Evolutionary conservation across 2,113 vertebrate genomes (phyloP), one percentile per base, ranked within the genome.

Genomic region (Sceloporus undulatus): DNA sequence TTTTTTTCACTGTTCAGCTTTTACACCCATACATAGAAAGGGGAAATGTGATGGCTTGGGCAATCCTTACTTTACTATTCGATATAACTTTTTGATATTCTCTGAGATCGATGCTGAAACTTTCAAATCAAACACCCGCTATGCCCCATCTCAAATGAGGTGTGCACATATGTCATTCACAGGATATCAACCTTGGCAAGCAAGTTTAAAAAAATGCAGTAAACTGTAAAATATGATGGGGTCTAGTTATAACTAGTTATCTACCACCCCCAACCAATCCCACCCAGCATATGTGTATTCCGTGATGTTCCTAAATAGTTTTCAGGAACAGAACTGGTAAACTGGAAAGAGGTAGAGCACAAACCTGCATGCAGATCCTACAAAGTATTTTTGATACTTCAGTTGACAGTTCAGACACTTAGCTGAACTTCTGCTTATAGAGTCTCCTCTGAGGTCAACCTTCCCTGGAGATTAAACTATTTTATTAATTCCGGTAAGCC

Each of bases 401-500:
- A 11, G 79, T 91, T 65, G 87, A 86, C 76, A 29, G 81, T 70
- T 18, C 74, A 29, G 0, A 75, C 27, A 90, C 4, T 13, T 10
- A 42, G 81, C 0, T 27, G 38, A 62, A 76, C 59, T 23, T 66
- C 34, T 66, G 9, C 3, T 18, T 71, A 85, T 89, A 62, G 34
- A 70, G 42, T 42, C 0, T 4, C 14, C 3, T 1, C 0, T 0
- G 9, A 13, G 84, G 56, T 77, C 87, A 79, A 79, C 38, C 0
- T 59, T 40, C 59, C 54, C 8, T 90, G 76, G 65, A 75, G 91
- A 84, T 52, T 29, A 42, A 62, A 79, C 84, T 18, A 21, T 8
- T 89, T 86, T 40, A 23, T 54, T 84, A 79, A 88, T 91, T 77
- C 0, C 68, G 87, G 82, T 84, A 84, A 75, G 71, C 88, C 25